Evolutionary conservation across 2,888 invertebrate species (phyloP), one percentile per base, ranked within the genome.

Genomic region (Dinocampus coccinellae): DNA sequence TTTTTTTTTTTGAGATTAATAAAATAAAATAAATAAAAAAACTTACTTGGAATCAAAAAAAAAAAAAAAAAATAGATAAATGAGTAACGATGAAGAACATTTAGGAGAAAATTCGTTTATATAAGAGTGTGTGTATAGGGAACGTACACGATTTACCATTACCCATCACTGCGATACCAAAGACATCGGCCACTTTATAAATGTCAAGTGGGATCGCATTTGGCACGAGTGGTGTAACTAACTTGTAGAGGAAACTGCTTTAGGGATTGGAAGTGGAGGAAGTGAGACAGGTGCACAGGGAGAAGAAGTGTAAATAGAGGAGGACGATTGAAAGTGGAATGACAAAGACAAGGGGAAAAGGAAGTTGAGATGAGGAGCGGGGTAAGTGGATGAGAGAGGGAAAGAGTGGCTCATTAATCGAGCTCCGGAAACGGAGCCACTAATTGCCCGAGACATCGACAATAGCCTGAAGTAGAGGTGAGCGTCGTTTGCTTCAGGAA

Each of bases 351-450:
- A 29, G 7, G 10, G 47, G n/a, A n/a, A n/a, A n/a, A n/a, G n/a
- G n/a, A n/a, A n/a, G n/a, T n/a, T n/a, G n/a, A n/a, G n/a, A n/a
- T n/a, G n/a, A n/a, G n/a, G n/a, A n/a, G n/a, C n/a, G n/a, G n/a
- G n/a, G 66, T 36, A 61, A 10, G 9, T 16, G 57, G 36, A 24
- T 26, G 60, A 26, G 68, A n/a, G 47, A 22, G 34, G 20, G 58
- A n/a, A 66, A 58, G 69, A 72, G 74, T 73, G 72, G 74, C 76
- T 76, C 76, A 74, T 76, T 76, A 76, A 76, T 76, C 74, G 73
- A 69, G 68, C 68, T 67, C 73, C 67, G 63, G 66, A 76, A 72
- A 73, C 70, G 62, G 75, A 74, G 75, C 73, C 71, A 76, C 76
- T 76, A 76, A 76, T 76, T 75, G 75, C 70, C 72, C 65, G 70